Evolutionary conservation across 2,797 vertebrate genomes (phyloP).

Genomic region (Rhabdomys pumilio): DNA sequence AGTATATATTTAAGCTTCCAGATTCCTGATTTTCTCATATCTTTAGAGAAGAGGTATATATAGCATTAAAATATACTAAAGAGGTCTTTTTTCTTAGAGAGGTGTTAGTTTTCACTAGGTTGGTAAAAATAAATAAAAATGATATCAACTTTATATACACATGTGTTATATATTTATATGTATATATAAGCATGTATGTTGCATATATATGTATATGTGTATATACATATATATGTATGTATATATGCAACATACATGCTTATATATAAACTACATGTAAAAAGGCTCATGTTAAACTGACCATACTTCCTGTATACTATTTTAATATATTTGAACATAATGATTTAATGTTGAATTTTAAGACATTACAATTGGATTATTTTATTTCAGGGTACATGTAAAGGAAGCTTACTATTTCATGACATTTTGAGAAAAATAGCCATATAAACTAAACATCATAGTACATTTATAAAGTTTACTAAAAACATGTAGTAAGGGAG

Average conservation of each 20-base stretch:
- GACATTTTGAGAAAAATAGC: background rate
- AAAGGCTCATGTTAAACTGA: background rate
- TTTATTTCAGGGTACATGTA: background rate
- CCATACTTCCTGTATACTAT: background rate
- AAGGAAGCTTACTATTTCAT: background rate
- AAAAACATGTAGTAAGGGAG: background rate
- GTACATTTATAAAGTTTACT: background rate
- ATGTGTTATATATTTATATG: background rate
- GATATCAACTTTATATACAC: background rate
- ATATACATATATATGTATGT: background rate
- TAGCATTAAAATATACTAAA: background rate
- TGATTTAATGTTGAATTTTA: background rate
- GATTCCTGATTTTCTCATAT: background rate
- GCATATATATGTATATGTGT: too few species aligned
- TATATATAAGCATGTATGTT: background rate
- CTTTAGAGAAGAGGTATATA: background rate
- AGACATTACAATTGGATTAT: background rate
- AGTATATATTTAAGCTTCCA: accelerated
- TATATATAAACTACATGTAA: background rate
- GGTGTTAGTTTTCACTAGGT: background rate
- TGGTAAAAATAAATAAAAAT: background rate
- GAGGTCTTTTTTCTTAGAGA: background rate
- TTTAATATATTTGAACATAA: background rate
- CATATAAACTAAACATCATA: background rate
- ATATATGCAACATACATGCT: background rate